Conservation (phyloP, 2,797 vertebrate genomes). For the Brachymystax lenok region DNA sequence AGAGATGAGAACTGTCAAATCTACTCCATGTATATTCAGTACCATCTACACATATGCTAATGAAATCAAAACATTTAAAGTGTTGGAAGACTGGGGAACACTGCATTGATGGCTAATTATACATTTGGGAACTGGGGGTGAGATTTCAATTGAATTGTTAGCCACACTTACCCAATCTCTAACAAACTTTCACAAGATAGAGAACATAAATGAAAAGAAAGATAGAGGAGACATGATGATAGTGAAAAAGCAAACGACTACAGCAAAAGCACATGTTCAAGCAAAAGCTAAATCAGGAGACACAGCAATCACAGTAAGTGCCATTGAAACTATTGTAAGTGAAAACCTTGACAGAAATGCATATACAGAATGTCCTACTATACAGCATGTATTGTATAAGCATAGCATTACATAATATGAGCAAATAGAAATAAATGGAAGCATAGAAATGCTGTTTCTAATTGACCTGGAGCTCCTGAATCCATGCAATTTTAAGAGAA, state of each 20-base stretch:
- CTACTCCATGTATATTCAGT: slow-evolving; percentile 78
- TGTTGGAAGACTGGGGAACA: slow-evolving; percentile 76
- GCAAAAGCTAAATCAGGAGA: slow-evolving; percentile 51
- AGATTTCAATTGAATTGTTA: slow-evolving; percentile 86
- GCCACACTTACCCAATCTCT: slow-evolving; percentile 93
- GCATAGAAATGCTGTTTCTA: not conserved
- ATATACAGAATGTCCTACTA: not conserved
- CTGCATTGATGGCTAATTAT: slow-evolving; percentile 89
- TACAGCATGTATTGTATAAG: not conserved
- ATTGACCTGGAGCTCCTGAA: not conserved
- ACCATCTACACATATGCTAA: slow-evolving; percentile 90
- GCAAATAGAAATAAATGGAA: not conserved
- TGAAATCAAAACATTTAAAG: slow-evolving; percentile 87
- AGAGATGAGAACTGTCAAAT: slow-evolving; percentile 75
- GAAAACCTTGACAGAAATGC: too few species aligned
- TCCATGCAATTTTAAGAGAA: slow-evolving; percentile 5
- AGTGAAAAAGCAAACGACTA: slow-evolving; percentile 61
- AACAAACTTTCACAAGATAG: slow-evolving; percentile 94
- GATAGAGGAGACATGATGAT: slow-evolving; percentile 72
- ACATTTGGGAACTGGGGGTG: slow-evolving; percentile 81
- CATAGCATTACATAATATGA: not conserved
- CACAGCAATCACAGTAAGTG: not conserved
- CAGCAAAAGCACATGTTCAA: slow-evolving; percentile 26
- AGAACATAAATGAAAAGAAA: slow-evolving; percentile 73
- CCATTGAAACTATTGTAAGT: too few species aligned